These are phyloP conservation scores for Siniperca obscura DNA, from an alignment of 2,797 vertebrate genomes.

Conservation along the genomic window DNA sequence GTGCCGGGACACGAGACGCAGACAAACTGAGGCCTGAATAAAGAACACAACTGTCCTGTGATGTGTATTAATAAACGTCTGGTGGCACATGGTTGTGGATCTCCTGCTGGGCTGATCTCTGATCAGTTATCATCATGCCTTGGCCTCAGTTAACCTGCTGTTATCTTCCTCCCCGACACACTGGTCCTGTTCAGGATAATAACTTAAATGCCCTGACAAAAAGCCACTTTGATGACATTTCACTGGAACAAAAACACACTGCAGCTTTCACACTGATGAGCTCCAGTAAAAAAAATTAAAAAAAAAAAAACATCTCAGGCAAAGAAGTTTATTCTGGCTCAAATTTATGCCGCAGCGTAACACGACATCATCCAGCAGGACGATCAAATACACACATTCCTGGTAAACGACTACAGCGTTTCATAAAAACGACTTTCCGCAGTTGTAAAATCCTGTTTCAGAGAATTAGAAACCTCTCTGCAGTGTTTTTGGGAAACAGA, in stretches of 20 bases:
- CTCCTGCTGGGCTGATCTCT: conserved; percentile 20
- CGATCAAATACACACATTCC: too few relatives aligned
- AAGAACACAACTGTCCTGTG: conserved; percentile 22
- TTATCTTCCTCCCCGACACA: not conserved
- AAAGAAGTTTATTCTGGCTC: too few relatives aligned
- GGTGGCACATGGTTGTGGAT: conserved; percentile 27
- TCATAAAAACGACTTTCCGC: too few relatives aligned
- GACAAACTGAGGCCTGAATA: conserved; percentile 8
- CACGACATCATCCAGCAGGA: too few relatives aligned
- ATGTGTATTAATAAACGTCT: conserved; percentile 38
- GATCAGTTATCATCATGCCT: not conserved
- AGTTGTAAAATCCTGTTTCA: too few relatives aligned
- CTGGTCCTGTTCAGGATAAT: not conserved
- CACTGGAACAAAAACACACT: not conserved
- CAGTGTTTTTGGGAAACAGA: too few relatives aligned
- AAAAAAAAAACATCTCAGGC: too few relatives aligned
- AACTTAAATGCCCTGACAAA: not conserved
- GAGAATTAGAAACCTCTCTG: too few relatives aligned
- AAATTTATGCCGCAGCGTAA: too few relatives aligned
- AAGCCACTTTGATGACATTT: not conserved
- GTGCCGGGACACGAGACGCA: not conserved
- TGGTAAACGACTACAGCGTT: too few relatives aligned
- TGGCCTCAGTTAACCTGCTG: not conserved
- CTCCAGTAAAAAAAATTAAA: too few relatives aligned
- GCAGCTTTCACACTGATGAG: not conserved